Base-by-base conservation (phyloP, 2,797 vertebrate species). In the Channa striata region DNA sequence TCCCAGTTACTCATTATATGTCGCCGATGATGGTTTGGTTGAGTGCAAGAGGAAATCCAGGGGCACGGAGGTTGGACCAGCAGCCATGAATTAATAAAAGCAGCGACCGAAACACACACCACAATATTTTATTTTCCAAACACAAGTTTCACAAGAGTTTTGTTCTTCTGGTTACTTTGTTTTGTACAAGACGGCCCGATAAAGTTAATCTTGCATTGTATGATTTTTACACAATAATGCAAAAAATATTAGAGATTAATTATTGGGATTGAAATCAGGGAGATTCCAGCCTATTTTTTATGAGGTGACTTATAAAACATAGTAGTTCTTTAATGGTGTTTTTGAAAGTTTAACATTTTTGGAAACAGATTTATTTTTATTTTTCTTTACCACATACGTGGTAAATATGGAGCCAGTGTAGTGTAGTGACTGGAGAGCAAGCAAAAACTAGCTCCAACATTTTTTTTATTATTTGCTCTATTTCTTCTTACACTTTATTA, bases 81-180 rank as follows among this genome's bases (percentile, higher is more conserved):
- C 63, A 82, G 52, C 66, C 60, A 59, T 75, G 66, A 83, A 73
- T 80, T 76, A 74, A 74, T 80, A 58, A 68, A 47, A 52, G 17
- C 1, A 5, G 72, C 60, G 64, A 42, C 16, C 39, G 70, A 56
- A 17, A 65, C 2, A 43, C 48, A 12, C 6, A 65, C 50, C 33
- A 5, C 53, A 20, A 47, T 36, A 56, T 67, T 37, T 54, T 74
- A 57, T 60, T 75, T 62, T 33, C 34, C 47, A 54, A 25, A 56
- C 23, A 40, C n/a, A n/a, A n/a, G n/a, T n/a, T n/a, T n/a, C n/a
- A n/a, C n/a, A n/a, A 51, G 25, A 56, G 50, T 40, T 74, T 40
- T 21, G 17, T 51, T 49, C 66, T 43, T 25, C 8, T 37, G 51
- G 33, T 59, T 61, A 46, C 25, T 47, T n/a, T 58, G 14, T 57